A percentile compares a stretch with the other conserved stretches of the same genome.
Conservation (phyloP, 2,888 invertebrate species). For the Agrotis exclamationis region DNA sequence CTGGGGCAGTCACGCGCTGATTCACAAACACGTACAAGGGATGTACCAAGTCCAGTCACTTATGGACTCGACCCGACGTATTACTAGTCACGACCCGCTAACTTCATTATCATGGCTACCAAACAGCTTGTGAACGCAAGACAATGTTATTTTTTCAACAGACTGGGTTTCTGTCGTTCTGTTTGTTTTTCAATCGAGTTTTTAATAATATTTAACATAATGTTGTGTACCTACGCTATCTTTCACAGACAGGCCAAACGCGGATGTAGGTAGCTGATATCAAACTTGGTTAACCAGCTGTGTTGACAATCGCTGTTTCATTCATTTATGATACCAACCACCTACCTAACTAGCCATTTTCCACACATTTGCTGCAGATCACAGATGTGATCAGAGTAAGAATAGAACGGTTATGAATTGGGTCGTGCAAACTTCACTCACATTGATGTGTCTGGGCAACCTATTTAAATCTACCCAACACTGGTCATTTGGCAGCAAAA, state of each 20-base stretch:
- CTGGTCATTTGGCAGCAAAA: constrained; percentile 1
- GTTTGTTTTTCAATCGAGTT: not conserved
- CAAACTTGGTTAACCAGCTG: constrained; percentile 52
- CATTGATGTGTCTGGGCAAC: constrained; percentile 10
- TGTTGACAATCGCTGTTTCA: constrained; percentile 41
- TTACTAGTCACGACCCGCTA: constrained; percentile 72
- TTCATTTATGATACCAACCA: constrained; percentile 28
- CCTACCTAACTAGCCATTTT: not conserved
- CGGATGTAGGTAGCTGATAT: constrained; percentile 52
- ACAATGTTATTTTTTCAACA: constrained; percentile 9
- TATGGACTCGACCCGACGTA: constrained; percentile 68
- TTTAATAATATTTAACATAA: not conserved
- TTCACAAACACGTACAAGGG: constrained; percentile 75
- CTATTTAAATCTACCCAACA: constrained; percentile 15
- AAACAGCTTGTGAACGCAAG: constrained; percentile 35
- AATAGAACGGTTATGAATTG: constrained; percentile 9
- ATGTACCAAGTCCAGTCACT: constrained; percentile 69
- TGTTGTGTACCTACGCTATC: constrained; percentile 26
- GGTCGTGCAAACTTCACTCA: constrained; percentile 20
- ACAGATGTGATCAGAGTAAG: constrained; percentile 11
- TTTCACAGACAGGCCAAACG: constrained; percentile 26
- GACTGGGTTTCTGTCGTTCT: not conserved
- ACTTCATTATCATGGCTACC: constrained; percentile 69
- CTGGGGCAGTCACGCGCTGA: constrained; percentile 82
- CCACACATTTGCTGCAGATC: not conserved